Base-by-base conservation (phyloP, 2,888 invertebrate genomes). In the Gerosis bhagava region DNA sequence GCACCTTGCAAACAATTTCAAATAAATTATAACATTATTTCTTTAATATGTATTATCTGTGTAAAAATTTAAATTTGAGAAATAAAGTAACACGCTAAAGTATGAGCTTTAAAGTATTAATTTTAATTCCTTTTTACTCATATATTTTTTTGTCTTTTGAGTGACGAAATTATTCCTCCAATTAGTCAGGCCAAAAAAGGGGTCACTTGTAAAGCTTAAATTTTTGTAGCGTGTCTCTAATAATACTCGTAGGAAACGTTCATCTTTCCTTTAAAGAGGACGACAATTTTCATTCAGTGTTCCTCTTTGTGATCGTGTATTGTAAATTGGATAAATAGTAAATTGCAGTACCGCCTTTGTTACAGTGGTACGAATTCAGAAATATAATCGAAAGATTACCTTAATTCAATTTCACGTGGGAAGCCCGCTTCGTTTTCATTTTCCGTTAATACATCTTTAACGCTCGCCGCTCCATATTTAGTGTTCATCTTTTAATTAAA, bases 381-480 rank as follows among this genome's bases (percentile, higher is more conserved):
- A 40, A 60, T 53, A 48, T 28, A 49, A n/a, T n/a, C 45, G 40
- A 39, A 54, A 56, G 59, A 63, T 65, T 80, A 83, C 83, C 83
- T 83, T 57, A 70, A 57, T 60, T 69, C 60, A 53, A 71, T 68
- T 60, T 77, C 73, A 53, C 63, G 65, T 51, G 69, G 65, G 35
- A 60, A 51, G 4, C 47, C 49, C 31, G 63, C 65, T 58, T 70
- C 73, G 57, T 73, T 68, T 50, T 65, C 67, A 55, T 59, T 67
- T 52, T 75, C 71, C 51, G 66, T 61, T 37, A 54, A 58, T 60
- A 70, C 67, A 40, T 70, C 74, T 47, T 71, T 68, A 16, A 60
- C 63, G 50, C 75, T 75, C 25, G 79, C 86, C 5, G 87, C 70
- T 49, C 87, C 87, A 59, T 87, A 87, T 63, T 77, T 84, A 2